Base-by-base conservation (phyloP, 2,888 invertebrate genomes). In the Conops quadrifasciatus region DNA sequence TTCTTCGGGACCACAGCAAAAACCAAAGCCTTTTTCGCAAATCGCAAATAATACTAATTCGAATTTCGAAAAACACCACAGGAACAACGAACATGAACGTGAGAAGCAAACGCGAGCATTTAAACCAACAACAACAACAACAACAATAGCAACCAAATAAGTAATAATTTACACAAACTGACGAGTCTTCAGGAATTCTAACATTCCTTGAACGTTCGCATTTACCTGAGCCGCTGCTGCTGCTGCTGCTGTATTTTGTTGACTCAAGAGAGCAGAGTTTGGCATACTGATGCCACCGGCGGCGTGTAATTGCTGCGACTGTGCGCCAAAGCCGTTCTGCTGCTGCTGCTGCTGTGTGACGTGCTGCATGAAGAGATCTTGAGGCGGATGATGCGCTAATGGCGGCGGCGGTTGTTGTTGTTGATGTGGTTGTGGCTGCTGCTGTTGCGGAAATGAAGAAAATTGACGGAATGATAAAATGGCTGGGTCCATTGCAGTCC, bases 401-500 rank as follows among this genome's bases (percentile, higher is more conserved):
- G 19, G 77, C 21, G 67, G 62, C 19, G 80, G 68, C 75, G 85
- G 84, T 67, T 82, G 82, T 71, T 85, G 85, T 51, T 76, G 80
- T 71, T 81, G 81, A 71, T 79, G 78, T 53, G 76, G 77, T 67
- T 81, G 72, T 66, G 85, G 84, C 74, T 84, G 82, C 64, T 83
- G 80, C 71, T 84, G 87, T 71, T 86, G 85, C 62, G 84, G 83
- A 79, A 83, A 85, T 70, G 84, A 82, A 71, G 86, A 85, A 75
- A 82, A 86, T 78, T 86, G 86, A 73, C 86, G 81, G 78, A 84
- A 85, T 73, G 86, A 86, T 75, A 86, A 81, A 78, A 97, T 96
- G 77, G 96, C 96, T 72, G 97, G 96, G 88, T 97, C 97, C 89
- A 96, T 90, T 77, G 94, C 91, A 79, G 95, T 94, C 95, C 95